phyloP scores from a whole-genome alignment of 2,888 invertebrate species.

The Lycaena phlaeas region DNA sequence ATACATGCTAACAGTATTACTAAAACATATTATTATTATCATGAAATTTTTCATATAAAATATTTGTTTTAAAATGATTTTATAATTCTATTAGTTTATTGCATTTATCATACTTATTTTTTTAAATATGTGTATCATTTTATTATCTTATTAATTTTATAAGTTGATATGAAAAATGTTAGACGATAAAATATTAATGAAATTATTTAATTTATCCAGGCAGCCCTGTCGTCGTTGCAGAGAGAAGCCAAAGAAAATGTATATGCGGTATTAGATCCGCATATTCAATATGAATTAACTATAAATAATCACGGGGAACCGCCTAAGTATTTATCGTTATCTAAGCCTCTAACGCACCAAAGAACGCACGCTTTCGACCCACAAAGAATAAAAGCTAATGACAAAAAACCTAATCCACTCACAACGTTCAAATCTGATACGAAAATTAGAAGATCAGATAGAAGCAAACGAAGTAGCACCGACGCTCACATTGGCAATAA shows the following conservation, averaged over 20 bases:
- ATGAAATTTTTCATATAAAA: no score
- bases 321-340: conserved; percentile 66
- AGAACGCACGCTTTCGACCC: conserved; percentile 59
- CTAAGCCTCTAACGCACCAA: conserved; percentile 67
- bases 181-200: no score
- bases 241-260: conserved; percentile 72
- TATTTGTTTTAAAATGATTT: no score
- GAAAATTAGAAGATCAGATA: conserved; percentile 41
- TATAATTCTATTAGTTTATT: no score
- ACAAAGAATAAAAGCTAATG: conserved; percentile 37
- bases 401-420: conserved; percentile 38
- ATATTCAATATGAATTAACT: conserved; percentile 70
- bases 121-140: no score
- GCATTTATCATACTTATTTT: no score
- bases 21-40: no score
- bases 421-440: conserved; percentile 43
- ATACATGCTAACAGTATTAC: no score
- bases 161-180: no score
- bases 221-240: conserved; percentile 63
- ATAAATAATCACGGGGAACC: conserved; percentile 69
- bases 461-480: conserved; percentile 28
- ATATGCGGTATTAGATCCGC: conserved; percentile 69
- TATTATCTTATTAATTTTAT: no score
- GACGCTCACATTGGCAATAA: conserved; percentile 48
- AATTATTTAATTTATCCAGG: conserved; percentile 35